Evolutionary conservation across 2,888 invertebrate species (phyloP), one percentile per base, ranked within the genome.

Genomic region (Lobophora halterata): DNA sequence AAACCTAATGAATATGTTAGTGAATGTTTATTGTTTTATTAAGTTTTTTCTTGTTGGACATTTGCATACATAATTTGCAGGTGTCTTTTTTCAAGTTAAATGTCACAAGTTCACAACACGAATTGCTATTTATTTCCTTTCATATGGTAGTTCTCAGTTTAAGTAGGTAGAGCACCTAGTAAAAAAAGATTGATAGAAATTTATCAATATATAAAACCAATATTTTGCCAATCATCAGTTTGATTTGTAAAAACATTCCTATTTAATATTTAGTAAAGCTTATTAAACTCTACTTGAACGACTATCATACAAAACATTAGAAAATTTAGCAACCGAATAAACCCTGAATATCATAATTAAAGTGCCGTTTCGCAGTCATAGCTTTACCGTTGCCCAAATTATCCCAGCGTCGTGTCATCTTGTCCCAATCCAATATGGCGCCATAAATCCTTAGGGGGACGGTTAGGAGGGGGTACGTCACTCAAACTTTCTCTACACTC

Each of bases 351-450:
- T 81, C 81, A 87, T 86, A 86, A 87, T 87, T 85, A 86, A 87
- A 86, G 81, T 78, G 78, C 77, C 81, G 76, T 86, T 85, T 71
- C 73, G 65, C 73, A 73, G 81, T 86, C 85, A 83, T 83, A 53
- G 79, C 81, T 30, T 41, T 78, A 77, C 82, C 81, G 82, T 80
- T 83, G 82, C 85, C 87, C 87, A 87, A 87, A 87, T 87, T 87
- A 87, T 87, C 87, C 87, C 79, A 70, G 80, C 82, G 81, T 76
- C 78, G 85, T 85, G 87, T 87, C 87, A 87, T 87, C 87, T 87
- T 87, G 87, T 87, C 86, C 86, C 87, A 82, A 87, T 87, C 87
- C 87, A 87, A 87, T 87, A 87, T 87, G 86, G 87, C 87, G 86
- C 80, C 83, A 81, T 87, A 87, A 87, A 87, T 87, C 86, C 83